Evolutionary conservation across 2,888 invertebrate species (phyloP).

Genomic region (Ferdinandea cuprea): DNA sequence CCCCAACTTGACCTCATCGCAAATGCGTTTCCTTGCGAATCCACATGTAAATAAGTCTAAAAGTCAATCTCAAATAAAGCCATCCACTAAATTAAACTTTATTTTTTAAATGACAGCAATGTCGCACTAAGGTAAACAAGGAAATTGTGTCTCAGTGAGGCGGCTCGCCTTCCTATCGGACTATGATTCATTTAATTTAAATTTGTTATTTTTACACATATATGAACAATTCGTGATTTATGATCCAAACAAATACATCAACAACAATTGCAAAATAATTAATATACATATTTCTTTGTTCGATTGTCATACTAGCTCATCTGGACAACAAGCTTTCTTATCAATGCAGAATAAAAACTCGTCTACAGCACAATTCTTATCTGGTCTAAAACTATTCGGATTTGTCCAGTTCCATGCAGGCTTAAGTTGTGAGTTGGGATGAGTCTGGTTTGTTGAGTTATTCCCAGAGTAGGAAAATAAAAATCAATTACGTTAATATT

Average conservation of each 20-base stretch:
- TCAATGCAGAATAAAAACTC: background rate
- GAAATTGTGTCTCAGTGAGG: too few species aligned
- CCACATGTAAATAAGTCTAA: background rate
- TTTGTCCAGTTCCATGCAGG: slow-evolving; percentile 55
- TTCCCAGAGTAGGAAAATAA: slow-evolving; percentile 29
- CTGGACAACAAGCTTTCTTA: slow-evolving; percentile 14
- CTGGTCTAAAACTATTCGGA: slow-evolving; percentile 23
- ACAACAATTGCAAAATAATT: background rate
- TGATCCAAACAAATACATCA: background rate
- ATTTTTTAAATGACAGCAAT: too few species aligned
- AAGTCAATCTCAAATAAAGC: too few species aligned
- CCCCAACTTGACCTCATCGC: background rate
- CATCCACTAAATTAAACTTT: too few species aligned
- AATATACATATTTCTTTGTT: slow-evolving; percentile 3
- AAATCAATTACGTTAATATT: slow-evolving; percentile 34
- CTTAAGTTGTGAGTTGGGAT: background rate
- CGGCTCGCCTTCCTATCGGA: too few species aligned
- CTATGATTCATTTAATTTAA: too few species aligned
- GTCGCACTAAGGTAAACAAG: too few species aligned
- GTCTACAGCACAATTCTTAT: background rate
- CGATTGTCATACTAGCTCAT: background rate
- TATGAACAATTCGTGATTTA: too few species aligned
- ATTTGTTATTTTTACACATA: too few species aligned
- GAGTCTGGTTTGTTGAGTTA: background rate
- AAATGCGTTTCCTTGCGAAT: background rate